Conservation (phyloP, 2,888 invertebrate genomes). For the Eumacrocentrus americanus region DNA sequence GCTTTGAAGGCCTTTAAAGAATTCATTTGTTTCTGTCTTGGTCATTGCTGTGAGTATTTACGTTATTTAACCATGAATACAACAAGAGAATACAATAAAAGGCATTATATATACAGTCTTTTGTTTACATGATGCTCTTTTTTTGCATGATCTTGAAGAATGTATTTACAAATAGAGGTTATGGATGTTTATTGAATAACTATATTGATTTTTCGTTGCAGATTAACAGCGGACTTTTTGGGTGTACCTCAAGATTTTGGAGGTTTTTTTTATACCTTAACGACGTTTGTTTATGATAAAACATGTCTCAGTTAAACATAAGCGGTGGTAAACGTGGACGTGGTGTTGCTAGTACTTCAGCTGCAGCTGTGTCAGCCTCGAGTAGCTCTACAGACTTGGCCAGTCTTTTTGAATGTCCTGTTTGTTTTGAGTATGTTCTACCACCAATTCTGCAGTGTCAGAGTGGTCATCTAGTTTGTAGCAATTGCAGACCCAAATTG, state of each 20-base stretch:
- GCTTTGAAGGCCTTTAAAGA: no score
- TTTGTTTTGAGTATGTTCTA: conserved; percentile 98
- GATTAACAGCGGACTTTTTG: not conserved
- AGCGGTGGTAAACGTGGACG: conserved; percentile 58
- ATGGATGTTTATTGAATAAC: no score
- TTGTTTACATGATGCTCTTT: no score
- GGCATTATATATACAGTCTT: no score
- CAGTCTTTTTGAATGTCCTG: conserved; percentile 92
- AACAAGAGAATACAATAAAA: no score
- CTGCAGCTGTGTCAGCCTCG: conserved; percentile 67
- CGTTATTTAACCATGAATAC: no score
- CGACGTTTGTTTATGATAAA: not conserved
- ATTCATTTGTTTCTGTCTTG: no score
- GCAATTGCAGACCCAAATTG: conserved; percentile 94
- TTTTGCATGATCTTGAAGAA: no score
- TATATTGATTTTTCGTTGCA: not conserved
- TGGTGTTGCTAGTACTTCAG: conserved; percentile 58
- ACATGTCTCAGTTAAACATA: conserved; percentile 56
- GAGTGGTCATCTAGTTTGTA: conserved; percentile 98
- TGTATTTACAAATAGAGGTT: no score
- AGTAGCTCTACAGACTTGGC: conserved; percentile 86
- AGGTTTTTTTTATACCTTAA: not conserved
- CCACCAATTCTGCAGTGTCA: conserved; percentile 99
- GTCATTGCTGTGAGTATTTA: no score
- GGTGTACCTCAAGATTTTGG: no score